These are phyloP conservation scores for Selenia dentaria DNA, from an alignment of 2,888 invertebrate species.

Conservation along the genomic window DNA sequence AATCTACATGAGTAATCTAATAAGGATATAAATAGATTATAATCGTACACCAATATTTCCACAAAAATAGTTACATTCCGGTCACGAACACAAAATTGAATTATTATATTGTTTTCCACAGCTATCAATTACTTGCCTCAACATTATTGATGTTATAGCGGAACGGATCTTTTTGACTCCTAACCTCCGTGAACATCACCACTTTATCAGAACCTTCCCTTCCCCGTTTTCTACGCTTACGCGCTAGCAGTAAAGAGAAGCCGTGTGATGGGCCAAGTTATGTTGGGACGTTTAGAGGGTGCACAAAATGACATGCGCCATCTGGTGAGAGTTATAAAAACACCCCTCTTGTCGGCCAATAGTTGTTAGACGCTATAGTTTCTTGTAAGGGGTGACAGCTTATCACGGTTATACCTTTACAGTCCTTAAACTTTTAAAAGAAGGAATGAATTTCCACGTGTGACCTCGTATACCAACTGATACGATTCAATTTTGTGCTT, in stretches of 20 bases:
- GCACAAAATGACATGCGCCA: slow-evolving; percentile 79
- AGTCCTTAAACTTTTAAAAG: too few relatives aligned
- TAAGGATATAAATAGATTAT: too few relatives aligned
- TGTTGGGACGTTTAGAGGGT: slow-evolving; percentile 51
- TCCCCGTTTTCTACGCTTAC: slow-evolving; percentile 7
- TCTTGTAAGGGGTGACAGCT: slow-evolving; percentile 65
- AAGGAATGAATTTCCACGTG: too few relatives aligned
- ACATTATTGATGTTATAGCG: slow-evolving; percentile 72
- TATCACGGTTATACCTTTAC: slow-evolving; percentile 32
- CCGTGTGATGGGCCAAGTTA: slow-evolving; percentile 38
- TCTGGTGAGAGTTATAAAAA: slow-evolving; percentile 78
- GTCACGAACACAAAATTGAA: slow-evolving; percentile 49
- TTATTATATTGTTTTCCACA: slow-evolving; percentile 74
- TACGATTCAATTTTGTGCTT: too few relatives aligned
- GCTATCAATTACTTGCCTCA: slow-evolving; percentile 66
- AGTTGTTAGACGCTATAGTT: slow-evolving; percentile 71
- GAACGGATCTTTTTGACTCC: slow-evolving; percentile 76
- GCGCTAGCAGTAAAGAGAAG: slow-evolving; percentile 15
- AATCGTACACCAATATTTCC: too few relatives aligned
- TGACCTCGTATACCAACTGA: too few relatives aligned
- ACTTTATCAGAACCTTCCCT: slow-evolving; percentile 41
- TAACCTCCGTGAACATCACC: slow-evolving; percentile 63
- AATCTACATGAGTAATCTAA: too few relatives aligned
- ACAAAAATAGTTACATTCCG: slow-evolving; percentile 23
- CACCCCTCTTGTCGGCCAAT: slow-evolving; percentile 69